These are phyloP conservation scores for Cartodere bifasciata DNA, from an alignment of 2,888 invertebrate genomes.

Conservation along the genomic window DNA sequence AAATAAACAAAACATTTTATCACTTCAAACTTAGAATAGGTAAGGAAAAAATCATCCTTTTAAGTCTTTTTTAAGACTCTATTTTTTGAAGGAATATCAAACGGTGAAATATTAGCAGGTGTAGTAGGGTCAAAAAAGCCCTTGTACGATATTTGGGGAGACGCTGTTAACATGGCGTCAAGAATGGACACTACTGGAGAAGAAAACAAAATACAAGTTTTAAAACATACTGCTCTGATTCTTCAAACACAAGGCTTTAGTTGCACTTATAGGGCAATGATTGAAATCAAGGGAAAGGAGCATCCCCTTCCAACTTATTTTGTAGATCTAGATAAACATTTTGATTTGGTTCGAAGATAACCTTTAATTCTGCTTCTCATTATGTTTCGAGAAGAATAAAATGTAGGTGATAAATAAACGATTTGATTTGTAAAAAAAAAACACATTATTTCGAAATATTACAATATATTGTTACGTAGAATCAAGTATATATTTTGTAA, in stretches of 20 bases:
- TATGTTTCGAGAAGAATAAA: too few species aligned
- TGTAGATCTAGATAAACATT: constrained; percentile 48
- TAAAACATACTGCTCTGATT: constrained; percentile 31
- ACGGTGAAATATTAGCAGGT: constrained; percentile 85
- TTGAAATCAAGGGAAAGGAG: constrained; percentile 58
- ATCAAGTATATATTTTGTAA: too few species aligned
- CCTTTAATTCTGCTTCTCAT: constrained; percentile 16
- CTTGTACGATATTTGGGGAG: constrained; percentile 93
- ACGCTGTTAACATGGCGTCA: constrained; percentile 92
- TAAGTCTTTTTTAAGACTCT: neutral
- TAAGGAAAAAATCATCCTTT: too few species aligned
- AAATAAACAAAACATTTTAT: constrained; percentile 43
- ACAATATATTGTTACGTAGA: too few species aligned
- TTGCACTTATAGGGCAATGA: constrained; percentile 56
- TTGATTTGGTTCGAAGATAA: constrained; percentile 18
- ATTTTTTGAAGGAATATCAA: constrained; percentile 59
- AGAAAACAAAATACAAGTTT: constrained; percentile 57
- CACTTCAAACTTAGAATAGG: constrained; percentile 63
- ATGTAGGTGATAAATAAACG: too few species aligned
- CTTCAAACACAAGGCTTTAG: constrained; percentile 49
- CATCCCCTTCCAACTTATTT: constrained; percentile 59
- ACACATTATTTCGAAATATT: too few species aligned
- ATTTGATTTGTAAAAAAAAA: too few species aligned
- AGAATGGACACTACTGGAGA: constrained; percentile 90
- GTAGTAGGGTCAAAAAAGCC: constrained; percentile 87